Evolutionary conservation across 2,113 vertebrate genomes (phyloP), one percentile per base, ranked within the genome.

Genomic region (Thryonomys swinderianus): DNA sequence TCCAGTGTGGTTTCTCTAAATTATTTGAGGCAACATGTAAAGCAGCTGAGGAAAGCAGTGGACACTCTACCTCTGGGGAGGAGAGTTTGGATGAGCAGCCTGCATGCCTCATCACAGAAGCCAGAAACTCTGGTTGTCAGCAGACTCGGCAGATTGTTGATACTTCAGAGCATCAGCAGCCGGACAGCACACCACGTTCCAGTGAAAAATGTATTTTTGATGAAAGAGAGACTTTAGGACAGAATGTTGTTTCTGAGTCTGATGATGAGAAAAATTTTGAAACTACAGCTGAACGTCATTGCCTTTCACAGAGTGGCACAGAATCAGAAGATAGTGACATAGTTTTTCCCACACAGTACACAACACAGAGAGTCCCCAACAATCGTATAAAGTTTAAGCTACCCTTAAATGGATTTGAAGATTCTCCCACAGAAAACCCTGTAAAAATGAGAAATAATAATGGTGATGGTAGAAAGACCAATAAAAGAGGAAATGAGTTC

Each of bases 1-100:
- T 98, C 48, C 99, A 99, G 13, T 99, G 99, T 85, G 99, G 99
- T 30, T 99, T 99, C 78, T 99, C 99, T 57, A 98, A 97, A 86
- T 82, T 99, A 62, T 98, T 99, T 2, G 99, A 99, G 96, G 95
- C 85, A 90, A 90, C 96, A 73, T 93, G 84, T 82, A 78, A 80
- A 93, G 74, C 91, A 48, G 14, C 45, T 5, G 95, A 95, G 25
- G 88, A 88, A 18, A 17, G 32, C 0, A 55, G 81, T 96, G 88
- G 45, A 91, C 96, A 61, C 40, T 48, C 0, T 10, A 32, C 89
- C 1, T 98, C 92, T 78, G 4, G 82, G 64, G 18, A 59, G 61
- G 97, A 85, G 89, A 93, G n/a, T 94, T 96, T 88, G 95, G 79
- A 96, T 82, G 83, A 94, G 55, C 79, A 95, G n/a, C 67, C 66